A percentile compares a stretch with the other conserved stretches of the same genome.
phyloP scores from a whole-genome alignment of 2,113 vertebrate species.

The Prunella himalayana region DNA sequence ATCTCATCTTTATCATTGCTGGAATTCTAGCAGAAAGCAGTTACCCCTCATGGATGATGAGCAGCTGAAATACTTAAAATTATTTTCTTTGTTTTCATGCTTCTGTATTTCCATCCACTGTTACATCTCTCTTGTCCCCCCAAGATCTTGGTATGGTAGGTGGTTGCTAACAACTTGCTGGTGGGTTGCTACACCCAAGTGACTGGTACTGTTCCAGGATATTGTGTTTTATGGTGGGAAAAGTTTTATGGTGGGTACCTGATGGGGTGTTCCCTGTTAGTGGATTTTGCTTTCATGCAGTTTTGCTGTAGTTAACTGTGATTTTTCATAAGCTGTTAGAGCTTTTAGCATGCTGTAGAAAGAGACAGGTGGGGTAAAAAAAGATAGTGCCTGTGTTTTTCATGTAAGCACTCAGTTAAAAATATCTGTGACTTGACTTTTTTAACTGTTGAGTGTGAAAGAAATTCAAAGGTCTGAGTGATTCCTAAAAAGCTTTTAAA shows the following conservation, averaged over 20 bases:
- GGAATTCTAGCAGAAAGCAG: background rate
- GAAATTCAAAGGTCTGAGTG: background rate
- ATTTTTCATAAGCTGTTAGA: background rate
- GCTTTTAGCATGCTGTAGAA: background rate
- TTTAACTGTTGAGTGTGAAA: background rate
- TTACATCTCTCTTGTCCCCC: background rate
- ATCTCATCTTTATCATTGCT: background rate
- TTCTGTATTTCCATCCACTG: background rate
- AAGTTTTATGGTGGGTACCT: background rate
- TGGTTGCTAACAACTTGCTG: background rate
- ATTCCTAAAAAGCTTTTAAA: background rate
- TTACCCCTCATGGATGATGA: background rate
- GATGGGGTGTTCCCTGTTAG: background rate
- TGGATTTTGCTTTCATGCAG: background rate
- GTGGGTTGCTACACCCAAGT: background rate
- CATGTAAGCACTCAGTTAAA: background rate
- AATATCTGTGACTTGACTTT: background rate
- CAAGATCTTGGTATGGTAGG: background rate
- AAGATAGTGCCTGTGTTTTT: background rate
- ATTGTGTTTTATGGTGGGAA: background rate
- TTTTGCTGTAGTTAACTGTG: background rate
- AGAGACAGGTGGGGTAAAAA: background rate
- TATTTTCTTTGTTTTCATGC: background rate
- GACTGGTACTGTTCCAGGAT: background rate
- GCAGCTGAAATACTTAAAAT: background rate